These are phyloP conservation scores for Quadriops clusia DNA, from an alignment of 2,888 invertebrate species.

Conservation along the genomic window DNA sequence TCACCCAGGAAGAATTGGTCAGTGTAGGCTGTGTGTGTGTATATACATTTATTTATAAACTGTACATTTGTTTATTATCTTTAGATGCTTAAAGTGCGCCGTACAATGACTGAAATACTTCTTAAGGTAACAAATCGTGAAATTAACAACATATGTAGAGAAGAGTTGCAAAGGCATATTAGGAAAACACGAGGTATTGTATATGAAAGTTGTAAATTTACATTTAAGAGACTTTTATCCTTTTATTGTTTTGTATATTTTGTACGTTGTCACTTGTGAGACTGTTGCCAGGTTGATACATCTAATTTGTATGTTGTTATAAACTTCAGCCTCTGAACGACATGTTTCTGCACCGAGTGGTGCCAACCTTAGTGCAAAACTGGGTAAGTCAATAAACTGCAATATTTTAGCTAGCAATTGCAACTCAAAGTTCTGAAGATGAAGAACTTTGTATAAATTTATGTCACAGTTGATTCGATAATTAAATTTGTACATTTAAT, in stretches of 20 bases:
- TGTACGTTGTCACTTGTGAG: slow-evolving; percentile 22
- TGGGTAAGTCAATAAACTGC: slow-evolving; percentile 90
- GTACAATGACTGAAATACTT: slow-evolving; percentile 84
- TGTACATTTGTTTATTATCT: slow-evolving; percentile 20
- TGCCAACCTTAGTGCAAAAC: slow-evolving; percentile 78
- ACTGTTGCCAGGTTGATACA: slow-evolving; percentile 33
- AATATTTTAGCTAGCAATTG: too few species aligned
- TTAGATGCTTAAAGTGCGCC: slow-evolving; percentile 79
- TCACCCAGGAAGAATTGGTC: slow-evolving; percentile 48
- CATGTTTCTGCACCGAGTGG: slow-evolving; percentile 36
- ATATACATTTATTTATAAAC: too few species aligned
- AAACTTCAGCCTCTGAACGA: slow-evolving; percentile 38
- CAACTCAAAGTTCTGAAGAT: too few species aligned
- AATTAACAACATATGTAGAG: slow-evolving; percentile 72
- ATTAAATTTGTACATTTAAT: too few species aligned
- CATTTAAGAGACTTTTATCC: slow-evolving; percentile 5
- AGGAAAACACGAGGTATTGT: slow-evolving; percentile 62
- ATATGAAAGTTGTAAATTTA: slow-evolving; percentile 12
- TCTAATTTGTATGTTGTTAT: slow-evolving; percentile 34
- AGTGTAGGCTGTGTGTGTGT: too few species aligned
- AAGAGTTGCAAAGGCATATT: slow-evolving; percentile 69
- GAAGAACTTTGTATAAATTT: too few species aligned
- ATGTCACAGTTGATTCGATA: too few species aligned
- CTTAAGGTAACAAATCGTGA: slow-evolving; percentile 89
- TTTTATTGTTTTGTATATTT: slow-evolving; percentile 6